These are phyloP conservation scores for Petroica traversi DNA, from an alignment of 2,113 vertebrate genomes.

Conservation along the genomic window DNA sequence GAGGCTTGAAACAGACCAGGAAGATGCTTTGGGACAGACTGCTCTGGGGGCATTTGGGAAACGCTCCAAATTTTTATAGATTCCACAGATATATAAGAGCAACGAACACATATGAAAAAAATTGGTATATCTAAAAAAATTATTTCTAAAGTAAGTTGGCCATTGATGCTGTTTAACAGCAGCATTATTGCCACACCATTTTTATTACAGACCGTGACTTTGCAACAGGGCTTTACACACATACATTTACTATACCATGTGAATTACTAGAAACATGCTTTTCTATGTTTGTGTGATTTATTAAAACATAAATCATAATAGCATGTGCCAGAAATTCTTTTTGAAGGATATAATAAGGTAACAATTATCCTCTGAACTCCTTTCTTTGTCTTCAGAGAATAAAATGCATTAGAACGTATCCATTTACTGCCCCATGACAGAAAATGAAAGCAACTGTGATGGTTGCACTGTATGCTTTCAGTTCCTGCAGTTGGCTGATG, in stretches of 20 bases:
- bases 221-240: background rate
- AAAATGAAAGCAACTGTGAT: background rate
- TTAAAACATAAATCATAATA: slow-evolving; percentile 24
- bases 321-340: background rate
- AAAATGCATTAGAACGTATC: slow-evolving; percentile 8
- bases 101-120: background rate
- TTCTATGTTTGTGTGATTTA: background rate
- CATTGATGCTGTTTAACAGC: background rate
- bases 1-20: background rate
- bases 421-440: background rate
- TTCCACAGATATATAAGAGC: background rate
- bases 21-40: background rate
- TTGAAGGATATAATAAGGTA: background rate
- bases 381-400: slow-evolving; percentile 19
- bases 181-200: background rate
- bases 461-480: background rate
- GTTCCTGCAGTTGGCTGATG: background rate
- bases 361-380: slow-evolving; percentile 37
- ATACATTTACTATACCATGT: background rate
- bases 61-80: background rate
- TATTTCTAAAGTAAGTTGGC: background rate
- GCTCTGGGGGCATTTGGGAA: background rate
- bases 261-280: background rate
- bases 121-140: background rate
- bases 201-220: background rate